These are phyloP conservation scores for Odocoileus hemionus DNA, from an alignment of 2,113 vertebrate species.

Conservation along the genomic window DNA sequence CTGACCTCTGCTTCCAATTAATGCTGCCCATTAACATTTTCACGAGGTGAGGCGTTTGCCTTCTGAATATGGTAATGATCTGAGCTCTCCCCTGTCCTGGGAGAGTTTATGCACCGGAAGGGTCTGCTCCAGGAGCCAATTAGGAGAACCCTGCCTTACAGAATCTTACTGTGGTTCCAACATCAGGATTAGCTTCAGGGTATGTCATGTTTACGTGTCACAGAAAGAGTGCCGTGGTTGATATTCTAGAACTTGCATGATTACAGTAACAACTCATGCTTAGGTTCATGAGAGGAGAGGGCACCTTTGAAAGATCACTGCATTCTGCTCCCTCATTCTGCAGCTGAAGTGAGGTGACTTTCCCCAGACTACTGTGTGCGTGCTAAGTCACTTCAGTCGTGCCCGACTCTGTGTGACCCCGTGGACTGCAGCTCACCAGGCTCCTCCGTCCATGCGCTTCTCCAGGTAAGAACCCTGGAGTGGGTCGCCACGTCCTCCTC, in stretches of 20 bases:
- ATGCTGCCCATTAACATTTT: conserved; percentile 59
- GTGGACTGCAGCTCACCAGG: neutral
- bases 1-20: conserved; percentile 53
- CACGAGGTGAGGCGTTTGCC: conserved; percentile 42
- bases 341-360: neutral
- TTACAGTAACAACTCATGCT: neutral
- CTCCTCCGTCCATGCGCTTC: neutral
- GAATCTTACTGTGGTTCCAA: conserved; percentile 25
- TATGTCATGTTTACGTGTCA: neutral
- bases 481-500: neutral
- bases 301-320: neutral
- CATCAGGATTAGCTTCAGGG: neutral
- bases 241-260: neutral
- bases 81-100: conserved; percentile 38
- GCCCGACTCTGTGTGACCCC: neutral
- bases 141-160: conserved; percentile 27
- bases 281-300: neutral
- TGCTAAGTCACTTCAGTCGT: neutral
- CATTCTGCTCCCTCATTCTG: neutral
- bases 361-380: neutral
- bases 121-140: conserved; percentile 30
- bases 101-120: conserved; percentile 50
- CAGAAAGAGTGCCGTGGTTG: conserved; percentile 19
- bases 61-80: conserved; percentile 59
- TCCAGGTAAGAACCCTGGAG: neutral